These are phyloP conservation scores for Plutomurus gul DNA, from an alignment of 1,140 invertebrate species.

Conservation along the genomic window DNA sequence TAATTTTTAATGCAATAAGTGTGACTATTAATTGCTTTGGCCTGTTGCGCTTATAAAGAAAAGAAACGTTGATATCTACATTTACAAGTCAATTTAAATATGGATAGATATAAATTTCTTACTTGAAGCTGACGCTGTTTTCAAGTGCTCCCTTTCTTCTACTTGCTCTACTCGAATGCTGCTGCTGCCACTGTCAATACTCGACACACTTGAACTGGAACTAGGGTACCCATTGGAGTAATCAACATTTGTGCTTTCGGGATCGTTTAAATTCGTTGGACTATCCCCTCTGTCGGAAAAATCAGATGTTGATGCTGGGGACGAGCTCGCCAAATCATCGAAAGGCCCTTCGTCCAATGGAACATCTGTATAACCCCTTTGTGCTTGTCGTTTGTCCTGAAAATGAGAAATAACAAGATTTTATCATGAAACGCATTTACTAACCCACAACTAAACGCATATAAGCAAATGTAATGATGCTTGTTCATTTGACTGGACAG, in stretches of 20 bases:
- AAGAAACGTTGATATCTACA: no score
- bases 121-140: constrained; percentile 15
- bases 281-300: not conserved
- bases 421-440: not conserved
- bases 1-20: no score
- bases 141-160: not conserved
- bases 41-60: no score
- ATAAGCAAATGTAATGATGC: not conserved
- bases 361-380: constrained; percentile 47
- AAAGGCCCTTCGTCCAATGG: constrained; percentile 40
- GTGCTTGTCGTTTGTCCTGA: constrained; percentile 46
- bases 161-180: not conserved
- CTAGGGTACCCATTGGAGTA: constrained; percentile 5
- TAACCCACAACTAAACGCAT: not conserved
- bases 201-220: not conserved
- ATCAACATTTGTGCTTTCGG: constrained; percentile 20
- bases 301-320: not conserved
- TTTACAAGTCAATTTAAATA: not conserved
- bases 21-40: no score
- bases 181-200: not conserved
- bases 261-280: not conserved
- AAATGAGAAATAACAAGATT: not conserved
- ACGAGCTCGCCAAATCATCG: constrained; percentile 33
- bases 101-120: not conserved
- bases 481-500: not conserved